These are phyloP conservation scores for Strigops habroptila DNA, from an alignment of 2,113 vertebrate genomes.

Conservation along the genomic window DNA sequence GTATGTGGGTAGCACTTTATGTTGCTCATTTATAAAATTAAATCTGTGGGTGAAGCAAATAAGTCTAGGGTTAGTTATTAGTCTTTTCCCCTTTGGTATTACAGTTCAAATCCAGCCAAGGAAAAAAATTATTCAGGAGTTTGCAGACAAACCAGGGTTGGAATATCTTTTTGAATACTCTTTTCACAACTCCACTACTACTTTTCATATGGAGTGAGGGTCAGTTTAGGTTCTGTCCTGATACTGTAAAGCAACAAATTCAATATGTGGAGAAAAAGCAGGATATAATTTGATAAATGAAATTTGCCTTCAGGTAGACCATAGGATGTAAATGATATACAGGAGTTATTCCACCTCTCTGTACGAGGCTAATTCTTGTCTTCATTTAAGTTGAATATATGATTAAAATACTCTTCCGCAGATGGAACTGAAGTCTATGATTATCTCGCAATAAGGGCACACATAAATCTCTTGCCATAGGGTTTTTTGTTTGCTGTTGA, in stretches of 20 bases:
- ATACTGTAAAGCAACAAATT: not conserved
- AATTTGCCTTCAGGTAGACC: not conserved
- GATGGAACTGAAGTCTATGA: not conserved
- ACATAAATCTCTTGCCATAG: not conserved
- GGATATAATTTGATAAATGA: not conserved
- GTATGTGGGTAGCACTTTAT: not conserved
- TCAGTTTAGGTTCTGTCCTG: not conserved
- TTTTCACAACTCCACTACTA: not conserved
- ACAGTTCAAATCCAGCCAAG: not conserved
- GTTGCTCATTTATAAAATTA: slow-evolving; percentile 38
- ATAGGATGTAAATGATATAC: not conserved
- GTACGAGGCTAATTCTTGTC: not conserved
- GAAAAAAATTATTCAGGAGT: not conserved
- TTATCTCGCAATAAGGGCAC: not conserved
- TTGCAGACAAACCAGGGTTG: not conserved
- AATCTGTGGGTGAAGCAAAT: slow-evolving; percentile 5
- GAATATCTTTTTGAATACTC: not conserved
- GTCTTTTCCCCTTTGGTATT: not conserved
- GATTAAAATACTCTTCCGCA: not conserved
- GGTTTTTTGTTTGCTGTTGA: not conserved
- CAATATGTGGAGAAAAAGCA: not conserved
- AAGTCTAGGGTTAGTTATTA: not conserved
- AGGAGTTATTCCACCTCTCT: not conserved
- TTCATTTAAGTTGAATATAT: not conserved
- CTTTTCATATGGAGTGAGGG: not conserved